Evolutionary conservation across 2,113 vertebrate genomes (phyloP).

Genomic region (Vombatus ursinus): DNA sequence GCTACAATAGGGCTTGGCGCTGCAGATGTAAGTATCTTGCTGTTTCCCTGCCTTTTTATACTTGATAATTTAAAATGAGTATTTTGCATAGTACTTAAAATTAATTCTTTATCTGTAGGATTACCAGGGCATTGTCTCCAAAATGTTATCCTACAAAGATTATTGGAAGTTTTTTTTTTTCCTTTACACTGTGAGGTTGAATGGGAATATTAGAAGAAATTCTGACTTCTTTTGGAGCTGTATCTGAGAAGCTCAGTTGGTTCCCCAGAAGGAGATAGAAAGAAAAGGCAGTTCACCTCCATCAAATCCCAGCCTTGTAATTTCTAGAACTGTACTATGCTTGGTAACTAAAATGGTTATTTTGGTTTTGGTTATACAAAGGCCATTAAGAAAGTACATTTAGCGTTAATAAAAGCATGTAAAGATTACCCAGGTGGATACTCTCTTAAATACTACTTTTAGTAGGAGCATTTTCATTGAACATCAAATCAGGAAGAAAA

Average conservation of each 20-base stretch:
- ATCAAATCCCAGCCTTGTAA: no score
- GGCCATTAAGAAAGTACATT: background rate
- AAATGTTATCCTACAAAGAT: background rate
- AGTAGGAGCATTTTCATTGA: background rate
- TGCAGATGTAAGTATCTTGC: no score
- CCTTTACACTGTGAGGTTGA: background rate
- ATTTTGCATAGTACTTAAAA: constrained; percentile 16
- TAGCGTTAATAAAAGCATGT: background rate
- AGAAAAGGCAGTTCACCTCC: background rate
- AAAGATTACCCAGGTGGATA: background rate
- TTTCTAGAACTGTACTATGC: background rate
- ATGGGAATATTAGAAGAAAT: constrained; percentile 17
- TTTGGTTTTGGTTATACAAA: no score
- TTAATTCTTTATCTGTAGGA: constrained; percentile 24
- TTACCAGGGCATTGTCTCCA: constrained; percentile 21
- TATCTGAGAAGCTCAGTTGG: constrained; percentile 1
- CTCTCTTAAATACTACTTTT: background rate
- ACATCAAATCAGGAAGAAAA: background rate
- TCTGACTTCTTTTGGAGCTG: constrained; percentile 13
- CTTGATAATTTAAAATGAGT: background rate
- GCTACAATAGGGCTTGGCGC: no score
- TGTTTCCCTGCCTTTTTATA: background rate
- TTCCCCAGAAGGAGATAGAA: background rate
- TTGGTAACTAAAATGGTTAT: background rate
- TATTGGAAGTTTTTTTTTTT: background rate